Percentiles rank a stretch among this genome's conserved stretches.
phyloP scores from a whole-genome alignment of 2,888 invertebrate species.

The Stenotaenia linearis region DNA sequence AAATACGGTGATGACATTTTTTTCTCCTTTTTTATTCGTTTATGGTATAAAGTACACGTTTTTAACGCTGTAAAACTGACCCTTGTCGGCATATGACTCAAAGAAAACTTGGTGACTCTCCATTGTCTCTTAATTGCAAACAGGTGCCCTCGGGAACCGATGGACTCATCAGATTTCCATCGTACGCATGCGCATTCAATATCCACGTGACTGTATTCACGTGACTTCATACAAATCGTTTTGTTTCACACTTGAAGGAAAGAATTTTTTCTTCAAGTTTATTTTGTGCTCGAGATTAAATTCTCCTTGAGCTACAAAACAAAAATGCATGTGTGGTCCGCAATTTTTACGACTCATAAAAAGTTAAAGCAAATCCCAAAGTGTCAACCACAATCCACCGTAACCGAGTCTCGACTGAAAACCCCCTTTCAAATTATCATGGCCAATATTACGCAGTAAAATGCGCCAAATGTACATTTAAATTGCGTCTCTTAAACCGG shows the following conservation, averaged over 20 bases:
- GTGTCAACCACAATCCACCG: constrained; percentile 19
- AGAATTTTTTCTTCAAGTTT: neutral
- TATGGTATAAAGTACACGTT: neutral
- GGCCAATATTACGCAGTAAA: constrained; percentile 18
- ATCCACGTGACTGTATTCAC: neutral
- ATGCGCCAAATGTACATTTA: constrained; percentile 12
- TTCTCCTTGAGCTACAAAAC: constrained; percentile 20
- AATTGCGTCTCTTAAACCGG: neutral
- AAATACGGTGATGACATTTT: neutral
- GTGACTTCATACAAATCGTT: neutral
- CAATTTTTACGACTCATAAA: constrained; percentile 26
- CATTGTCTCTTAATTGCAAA: constrained; percentile 12
- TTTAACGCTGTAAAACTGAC: neutral
- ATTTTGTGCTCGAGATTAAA: constrained; percentile 17
- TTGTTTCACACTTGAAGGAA: neutral
- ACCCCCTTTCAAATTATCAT: constrained; percentile 19
- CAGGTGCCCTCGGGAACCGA: neutral
- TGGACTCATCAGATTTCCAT: neutral
- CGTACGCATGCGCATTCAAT: neutral
- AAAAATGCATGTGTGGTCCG: constrained; percentile 23
- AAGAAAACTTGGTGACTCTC: neutral
- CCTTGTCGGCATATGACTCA: neutral
- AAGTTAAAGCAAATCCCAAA: constrained; percentile 16
- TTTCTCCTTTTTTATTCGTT: neutral
- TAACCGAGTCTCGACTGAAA: neutral